phyloP scores from a whole-genome alignment of 1,140 invertebrate genomes.

The Eumaeus atala region DNA sequence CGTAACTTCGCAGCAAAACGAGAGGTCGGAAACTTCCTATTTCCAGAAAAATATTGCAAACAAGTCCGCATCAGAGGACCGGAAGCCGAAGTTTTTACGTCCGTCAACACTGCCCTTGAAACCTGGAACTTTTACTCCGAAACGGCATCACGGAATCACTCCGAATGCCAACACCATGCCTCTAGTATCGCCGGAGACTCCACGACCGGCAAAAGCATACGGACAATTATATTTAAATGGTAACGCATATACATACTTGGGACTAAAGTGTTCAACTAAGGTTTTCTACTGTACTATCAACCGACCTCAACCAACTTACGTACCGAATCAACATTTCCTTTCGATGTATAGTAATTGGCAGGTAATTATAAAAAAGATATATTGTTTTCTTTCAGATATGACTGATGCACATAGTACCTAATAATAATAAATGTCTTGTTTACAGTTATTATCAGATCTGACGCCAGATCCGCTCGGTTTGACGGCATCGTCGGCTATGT shows the following conservation, averaged over 20 bases:
- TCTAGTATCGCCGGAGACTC: slow-evolving; percentile 91
- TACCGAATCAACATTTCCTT: slow-evolving; percentile 90
- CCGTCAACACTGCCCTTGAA: slow-evolving; percentile 87
- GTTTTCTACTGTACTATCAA: slow-evolving; percentile 95
- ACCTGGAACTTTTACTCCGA: slow-evolving; percentile 85
- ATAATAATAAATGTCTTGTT: slow-evolving; percentile 27
- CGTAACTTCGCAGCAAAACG: slow-evolving; percentile 35
- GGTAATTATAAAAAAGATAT: slow-evolving; percentile 43
- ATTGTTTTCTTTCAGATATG: neutral
- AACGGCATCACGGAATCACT: slow-evolving; percentile 84
- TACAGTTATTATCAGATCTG: slow-evolving; percentile 80
- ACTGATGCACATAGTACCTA: neutral
- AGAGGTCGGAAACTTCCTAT: slow-evolving; percentile 68
- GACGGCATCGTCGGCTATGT: slow-evolving; percentile 79
- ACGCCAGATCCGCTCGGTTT: slow-evolving; percentile 83
- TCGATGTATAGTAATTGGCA: slow-evolving; percentile 99
- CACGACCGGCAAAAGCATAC: slow-evolving; percentile 89
- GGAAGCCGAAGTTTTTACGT: slow-evolving; percentile 81
- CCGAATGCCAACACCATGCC: slow-evolving; percentile 85
- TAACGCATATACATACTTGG: slow-evolving; percentile 93
- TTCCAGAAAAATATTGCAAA: slow-evolving; percentile 59
- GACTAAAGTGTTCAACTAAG: slow-evolving; percentile 91
- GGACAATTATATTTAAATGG: slow-evolving; percentile 91
- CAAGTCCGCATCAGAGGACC: slow-evolving; percentile 42
- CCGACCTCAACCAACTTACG: slow-evolving; percentile 95